Evolutionary conservation across 2,113 vertebrate species (phyloP), one percentile per base, ranked within the genome.

Genomic region (Oriolus oriolus): DNA sequence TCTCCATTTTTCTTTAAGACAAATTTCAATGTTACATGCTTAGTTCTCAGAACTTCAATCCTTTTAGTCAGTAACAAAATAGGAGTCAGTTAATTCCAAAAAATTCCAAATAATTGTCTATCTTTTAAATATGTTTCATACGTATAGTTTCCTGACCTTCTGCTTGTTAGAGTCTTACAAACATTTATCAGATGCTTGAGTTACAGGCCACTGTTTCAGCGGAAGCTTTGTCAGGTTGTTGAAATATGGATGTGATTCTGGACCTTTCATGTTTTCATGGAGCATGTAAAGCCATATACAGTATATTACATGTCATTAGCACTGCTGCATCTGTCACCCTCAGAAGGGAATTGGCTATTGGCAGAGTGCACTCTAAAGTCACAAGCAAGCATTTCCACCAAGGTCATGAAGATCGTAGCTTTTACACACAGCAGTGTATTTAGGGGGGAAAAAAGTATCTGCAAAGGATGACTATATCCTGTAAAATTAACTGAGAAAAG

Each of bases 11-110:
- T 92, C 63, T 95, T 93, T 85, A 74, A 71, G 90, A 57, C 77
- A 94, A 96, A 97, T 94, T 85, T 56, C 93, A 91, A 63, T 78
- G 45, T 41, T 84, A 63, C 42, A 61, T 57, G 59, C 54, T 94
- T 75, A 79, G 84, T 21, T 84, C 64, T 69, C n/a, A 74, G 35
- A 74, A 57, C 39, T 85, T 68, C 69, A 88, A 6, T 44, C 68
- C 42, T 57, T 95, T 86, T 31, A 70, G 59, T 54, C 44, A n/a
- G 30, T 49, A 74, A 65, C 26, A 88, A 93, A 65, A 33, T 27
- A 88, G 4, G 10, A 53, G 16, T 42, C 44, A 76, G 69, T 85
- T 79, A 84, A 26, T 76, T 89, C 7, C 10, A 76, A 90, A 63
- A 93, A 89, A 39, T 49, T 60, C 11, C 7, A 60, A 52, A 45